phyloP scores from a whole-genome alignment of 2,113 vertebrate species.

The Neotragus moschatus region DNA sequence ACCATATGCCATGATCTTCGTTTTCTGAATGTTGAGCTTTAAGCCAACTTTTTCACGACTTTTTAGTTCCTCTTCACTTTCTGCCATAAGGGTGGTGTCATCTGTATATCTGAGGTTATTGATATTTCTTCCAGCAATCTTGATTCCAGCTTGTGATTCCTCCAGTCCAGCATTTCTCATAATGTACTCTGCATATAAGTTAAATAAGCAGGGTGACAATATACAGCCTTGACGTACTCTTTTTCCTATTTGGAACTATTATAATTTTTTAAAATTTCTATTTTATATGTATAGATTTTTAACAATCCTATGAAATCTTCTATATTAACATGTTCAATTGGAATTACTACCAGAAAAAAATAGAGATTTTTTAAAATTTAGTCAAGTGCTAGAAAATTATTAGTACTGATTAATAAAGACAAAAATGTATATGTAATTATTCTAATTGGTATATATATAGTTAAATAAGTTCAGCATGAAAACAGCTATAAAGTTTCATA shows the following conservation, averaged over 20 bases:
- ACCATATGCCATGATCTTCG: too few relatives aligned
- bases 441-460: not conserved
- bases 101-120: too few relatives aligned
- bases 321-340: not conserved
- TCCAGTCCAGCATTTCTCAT: too few relatives aligned
- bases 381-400: not conserved
- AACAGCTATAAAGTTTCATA: not conserved
- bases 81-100: too few relatives aligned
- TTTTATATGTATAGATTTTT: not conserved
- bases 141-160: too few relatives aligned
- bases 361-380: not conserved
- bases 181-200: too few relatives aligned
- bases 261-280: not conserved
- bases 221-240: too few relatives aligned
- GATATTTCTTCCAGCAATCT: too few relatives aligned
- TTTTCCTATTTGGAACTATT: not conserved
- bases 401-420: slow-evolving; percentile 20
- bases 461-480: not conserved
- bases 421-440: not conserved
- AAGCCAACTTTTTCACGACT: too few relatives aligned
- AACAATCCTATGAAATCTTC: not conserved
- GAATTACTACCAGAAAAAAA: not conserved
- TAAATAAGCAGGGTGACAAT: too few relatives aligned
- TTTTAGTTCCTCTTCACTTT: too few relatives aligned
- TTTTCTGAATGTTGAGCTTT: too few relatives aligned